Percentiles rank a stretch among this genome's conserved stretches.
phyloP scores from a whole-genome alignment of 1,140 invertebrate species.

The Sycophila sp. region DNA sequence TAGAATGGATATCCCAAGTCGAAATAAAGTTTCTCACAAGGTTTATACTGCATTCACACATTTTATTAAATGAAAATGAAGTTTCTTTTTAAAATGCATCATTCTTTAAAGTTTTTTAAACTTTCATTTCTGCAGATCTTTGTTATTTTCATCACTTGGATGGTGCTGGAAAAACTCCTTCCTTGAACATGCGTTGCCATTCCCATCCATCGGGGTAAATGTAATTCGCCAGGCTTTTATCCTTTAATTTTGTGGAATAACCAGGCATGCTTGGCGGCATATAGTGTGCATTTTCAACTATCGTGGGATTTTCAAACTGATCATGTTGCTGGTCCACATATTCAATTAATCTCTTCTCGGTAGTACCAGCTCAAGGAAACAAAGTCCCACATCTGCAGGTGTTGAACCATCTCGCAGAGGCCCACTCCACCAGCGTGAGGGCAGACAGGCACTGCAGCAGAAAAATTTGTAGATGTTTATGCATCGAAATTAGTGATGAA shows the following conservation, averaged over 20 bases:
- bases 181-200: conserved; percentile 75
- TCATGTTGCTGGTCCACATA: conserved; percentile 91
- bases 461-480: neutral
- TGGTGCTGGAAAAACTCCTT: conserved; percentile 62
- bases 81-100: too few relatives aligned
- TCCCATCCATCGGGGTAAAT: conserved; percentile 79
- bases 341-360: conserved; percentile 81
- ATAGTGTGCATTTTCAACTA: conserved; percentile 77
- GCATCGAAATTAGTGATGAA: neutral
- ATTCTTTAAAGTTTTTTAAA: too few relatives aligned
- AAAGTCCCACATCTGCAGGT: conserved; percentile 91
- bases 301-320: conserved; percentile 81
- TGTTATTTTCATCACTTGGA: neutral
- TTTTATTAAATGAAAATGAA: neutral
- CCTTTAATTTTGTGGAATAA: conserved; percentile 82
- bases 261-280: conserved; percentile 77
- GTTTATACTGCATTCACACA: neutral
- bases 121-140: neutral
- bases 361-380: conserved; percentile 76
- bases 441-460: conserved; percentile 83
- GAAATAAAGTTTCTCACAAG: neutral
- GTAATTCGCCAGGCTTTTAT: conserved; percentile 73
- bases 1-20: neutral
- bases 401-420: conserved; percentile 92
- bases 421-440: conserved; percentile 94